phyloP scores from a whole-genome alignment of 2,797 vertebrate genomes.

The Pseudopleuronectes americanus region DNA sequence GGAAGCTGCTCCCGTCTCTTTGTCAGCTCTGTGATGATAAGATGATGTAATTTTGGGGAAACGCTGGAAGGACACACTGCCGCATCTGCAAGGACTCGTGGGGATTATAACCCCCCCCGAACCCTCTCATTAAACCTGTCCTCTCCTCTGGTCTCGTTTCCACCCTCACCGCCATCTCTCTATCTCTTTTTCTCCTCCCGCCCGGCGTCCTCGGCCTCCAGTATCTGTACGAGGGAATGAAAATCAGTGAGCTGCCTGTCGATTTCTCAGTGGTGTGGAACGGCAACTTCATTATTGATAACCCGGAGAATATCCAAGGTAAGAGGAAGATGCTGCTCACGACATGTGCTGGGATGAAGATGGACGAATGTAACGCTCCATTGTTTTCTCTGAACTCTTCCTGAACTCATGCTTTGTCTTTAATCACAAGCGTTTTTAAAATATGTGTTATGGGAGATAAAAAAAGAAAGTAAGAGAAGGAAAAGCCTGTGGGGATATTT shows the following conservation, averaged over 20 bases:
- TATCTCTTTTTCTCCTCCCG: background rate
- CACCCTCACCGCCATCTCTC: conserved; percentile 26
- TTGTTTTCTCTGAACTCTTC: background rate
- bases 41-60: conserved; percentile 68
- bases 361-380: background rate
- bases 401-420: conserved; percentile 8
- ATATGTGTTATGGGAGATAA: background rate
- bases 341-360: conserved; percentile 5
- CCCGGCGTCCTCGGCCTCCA: conserved; percentile 58
- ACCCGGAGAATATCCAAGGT: conserved; percentile 97
- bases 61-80: conserved; percentile 39
- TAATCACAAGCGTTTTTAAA: conserved; percentile 19
- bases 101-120: conserved; percentile 34
- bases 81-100: conserved; percentile 23
- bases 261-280: conserved; percentile 99
- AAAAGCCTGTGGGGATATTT: conserved; percentile 27
- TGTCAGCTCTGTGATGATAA: conserved; percentile 51
- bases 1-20: conserved; percentile 43
- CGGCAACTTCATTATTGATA: conserved; percentile 98
- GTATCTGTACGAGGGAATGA: conserved; percentile 97
- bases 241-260: conserved; percentile 94
- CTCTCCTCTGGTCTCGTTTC: conserved; percentile 37
- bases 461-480: background rate
- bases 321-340: conserved; percentile 38
- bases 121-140: conserved; percentile 49